Percentiles rank a stretch among this genome's conserved stretches.
Evolutionary conservation across 2,113 vertebrate genomes (phyloP).

Genomic region (Malurus alboscapulatus): DNA sequence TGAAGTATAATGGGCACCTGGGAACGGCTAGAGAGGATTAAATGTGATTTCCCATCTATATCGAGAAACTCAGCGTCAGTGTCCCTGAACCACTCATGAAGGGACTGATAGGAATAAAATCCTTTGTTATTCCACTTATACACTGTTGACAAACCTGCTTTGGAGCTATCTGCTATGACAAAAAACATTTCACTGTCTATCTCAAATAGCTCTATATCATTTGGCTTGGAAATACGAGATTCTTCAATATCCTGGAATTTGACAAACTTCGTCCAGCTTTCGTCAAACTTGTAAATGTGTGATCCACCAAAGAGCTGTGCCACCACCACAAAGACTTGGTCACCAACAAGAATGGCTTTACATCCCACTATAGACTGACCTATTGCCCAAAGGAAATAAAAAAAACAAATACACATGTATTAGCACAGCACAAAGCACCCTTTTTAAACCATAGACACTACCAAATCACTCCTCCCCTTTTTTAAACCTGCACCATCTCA

Average conservation of each 20-base stretch:
- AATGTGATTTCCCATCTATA: constrained; percentile 89
- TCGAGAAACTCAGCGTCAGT: constrained; percentile 92
- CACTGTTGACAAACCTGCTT: constrained; percentile 93
- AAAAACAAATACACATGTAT: constrained; percentile 2
- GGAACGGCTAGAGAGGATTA: constrained; percentile 93
- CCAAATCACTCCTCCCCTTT: background rate
- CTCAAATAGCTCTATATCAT: constrained; percentile 94
- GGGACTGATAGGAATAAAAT: constrained; percentile 94
- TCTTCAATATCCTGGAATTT: constrained; percentile 98
- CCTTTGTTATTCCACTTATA: constrained; percentile 98
- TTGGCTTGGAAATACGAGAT: constrained; percentile 96
- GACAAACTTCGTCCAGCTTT: constrained; percentile 94
- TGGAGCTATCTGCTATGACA: constrained; percentile 95
- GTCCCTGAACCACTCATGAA: constrained; percentile 97
- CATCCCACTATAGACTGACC: constrained; percentile 97
- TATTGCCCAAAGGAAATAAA: constrained; percentile 60
- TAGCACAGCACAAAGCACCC: background rate
- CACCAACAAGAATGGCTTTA: constrained; percentile 91
- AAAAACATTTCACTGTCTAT: constrained; percentile 92
- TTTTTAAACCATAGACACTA: background rate
- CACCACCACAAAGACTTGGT: constrained; percentile 95
- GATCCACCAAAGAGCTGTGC: constrained; percentile 97
- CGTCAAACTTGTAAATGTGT: constrained; percentile 95
- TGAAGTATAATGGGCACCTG: constrained; percentile 96
- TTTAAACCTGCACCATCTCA: background rate